Base-by-base conservation (phyloP, 2,888 invertebrate genomes). In the Mythimna ferrago region DNA sequence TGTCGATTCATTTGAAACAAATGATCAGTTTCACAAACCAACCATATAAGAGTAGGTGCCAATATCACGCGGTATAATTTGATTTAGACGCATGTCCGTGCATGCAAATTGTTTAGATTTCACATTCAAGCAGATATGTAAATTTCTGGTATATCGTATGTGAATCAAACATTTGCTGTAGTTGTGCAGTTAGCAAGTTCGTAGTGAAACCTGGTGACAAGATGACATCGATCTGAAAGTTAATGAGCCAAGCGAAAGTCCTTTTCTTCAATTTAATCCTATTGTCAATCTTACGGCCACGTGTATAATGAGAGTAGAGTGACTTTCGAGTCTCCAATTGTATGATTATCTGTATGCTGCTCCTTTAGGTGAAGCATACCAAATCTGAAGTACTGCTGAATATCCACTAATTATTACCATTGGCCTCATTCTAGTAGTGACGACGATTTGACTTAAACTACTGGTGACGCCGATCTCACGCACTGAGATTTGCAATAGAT, bases 41-140 rank as follows among this genome's bases (percentile, higher is more conserved):
- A 51, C 51, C 64, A 53, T 69, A 3, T 48, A 61, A 60, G 35
- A 66, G 44, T 6, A 53, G 51, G 73, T 79, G 32, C 54, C 19
- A 63, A 78, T 57, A 63, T 44, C 35, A 35, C 32, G 21, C 61
- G 19, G 57, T 57, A 53, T 75, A 74, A 66, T 70, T 74, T 44
- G 66, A 77, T 84, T 67, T 51, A 64, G 35, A 48, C 63, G 66
- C 44, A 67, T 56, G 68, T 58, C 57, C 19, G 64, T 58, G 82
- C 84, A 84, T 81, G 84, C 82, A 81, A 76, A 84, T 71, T 60
- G 68, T 71, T 80, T 48, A 67, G 73, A 70, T 80, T 83, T 76
- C 73, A 65, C 77, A 77, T 71, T 68, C 70, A 44, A 69, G 26
- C 38, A 32, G 26, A 71, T 60, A 71, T 62, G 68, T 72, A 70